Conservation (phyloP, 2,113 vertebrate species). For the Cryptomyrus ogoouensis region DNA sequence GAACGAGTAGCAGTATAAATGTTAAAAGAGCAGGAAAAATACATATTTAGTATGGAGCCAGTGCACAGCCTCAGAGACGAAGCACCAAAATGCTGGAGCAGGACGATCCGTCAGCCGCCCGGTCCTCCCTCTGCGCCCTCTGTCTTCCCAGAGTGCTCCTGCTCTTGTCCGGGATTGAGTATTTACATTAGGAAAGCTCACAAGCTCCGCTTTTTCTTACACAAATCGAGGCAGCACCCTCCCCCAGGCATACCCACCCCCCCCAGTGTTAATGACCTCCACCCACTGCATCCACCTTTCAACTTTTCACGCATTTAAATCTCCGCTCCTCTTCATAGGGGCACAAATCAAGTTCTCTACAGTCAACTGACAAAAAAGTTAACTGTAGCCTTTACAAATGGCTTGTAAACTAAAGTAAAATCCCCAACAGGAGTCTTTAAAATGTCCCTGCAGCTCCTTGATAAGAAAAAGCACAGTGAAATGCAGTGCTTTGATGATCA, state of each 20-base stretch:
- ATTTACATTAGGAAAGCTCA: slow-evolving; percentile 2
- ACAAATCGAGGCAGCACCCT: background rate
- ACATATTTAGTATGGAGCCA: background rate
- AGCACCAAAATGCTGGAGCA: too few species aligned
- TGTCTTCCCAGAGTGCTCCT: background rate
- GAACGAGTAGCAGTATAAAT: background rate
- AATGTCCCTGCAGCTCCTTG: background rate
- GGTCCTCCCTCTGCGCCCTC: background rate
- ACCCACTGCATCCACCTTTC: slow-evolving; percentile 56
- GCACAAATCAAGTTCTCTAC: slow-evolving; percentile 46
- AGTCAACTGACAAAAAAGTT: slow-evolving; percentile 45
- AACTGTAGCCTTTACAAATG: slow-evolving; percentile 36
- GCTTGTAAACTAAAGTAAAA: background rate
- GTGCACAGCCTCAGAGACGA: background rate
- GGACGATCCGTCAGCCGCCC: background rate
- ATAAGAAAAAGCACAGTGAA: background rate
- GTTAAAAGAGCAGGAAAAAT: background rate
- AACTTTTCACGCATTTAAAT: slow-evolving; percentile 49
- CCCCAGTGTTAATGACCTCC: slow-evolving; percentile 50
- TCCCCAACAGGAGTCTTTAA: background rate
- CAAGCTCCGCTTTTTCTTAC: slow-evolving; percentile 26
- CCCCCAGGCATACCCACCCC: slow-evolving; percentile 7
- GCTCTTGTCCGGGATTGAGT: background rate
- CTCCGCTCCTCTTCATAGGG: slow-evolving; percentile 57
- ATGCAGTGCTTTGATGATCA: background rate